Percentiles rank a stretch among this genome's conserved stretches.
phyloP scores from a whole-genome alignment of 1,140 invertebrate species.

The Agrilus planipennis region DNA sequence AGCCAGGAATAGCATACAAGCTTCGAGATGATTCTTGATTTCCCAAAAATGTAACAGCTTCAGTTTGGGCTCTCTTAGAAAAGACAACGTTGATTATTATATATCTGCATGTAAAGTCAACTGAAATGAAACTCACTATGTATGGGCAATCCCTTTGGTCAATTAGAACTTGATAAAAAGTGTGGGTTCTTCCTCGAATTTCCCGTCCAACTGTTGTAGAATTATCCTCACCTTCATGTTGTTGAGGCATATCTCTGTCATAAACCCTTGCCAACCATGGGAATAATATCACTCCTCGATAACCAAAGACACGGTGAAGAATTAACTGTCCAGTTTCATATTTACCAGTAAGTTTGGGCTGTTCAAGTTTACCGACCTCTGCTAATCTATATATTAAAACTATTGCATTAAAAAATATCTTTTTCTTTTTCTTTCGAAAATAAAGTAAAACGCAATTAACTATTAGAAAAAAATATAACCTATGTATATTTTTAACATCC shows the following conservation, averaged over 20 bases:
- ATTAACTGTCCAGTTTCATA: constrained; percentile 94
- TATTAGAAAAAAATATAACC: not conserved
- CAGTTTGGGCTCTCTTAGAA: constrained; percentile 83
- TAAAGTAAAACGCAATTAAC: not conserved
- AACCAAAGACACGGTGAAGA: constrained; percentile 89
- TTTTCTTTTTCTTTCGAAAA: not conserved
- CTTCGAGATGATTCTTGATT: constrained; percentile 89
- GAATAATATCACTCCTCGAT: constrained; percentile 89
- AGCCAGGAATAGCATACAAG: constrained; percentile 86
- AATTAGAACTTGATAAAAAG: constrained; percentile 95
- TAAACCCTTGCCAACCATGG: constrained; percentile 92
- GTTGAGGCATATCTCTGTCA: constrained; percentile 68
- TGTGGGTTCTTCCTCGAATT: constrained; percentile 80
- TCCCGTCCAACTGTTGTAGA: constrained; percentile 57
- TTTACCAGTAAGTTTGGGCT: constrained; percentile 74
- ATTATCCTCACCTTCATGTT: constrained; percentile 23
- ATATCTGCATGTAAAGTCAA: not conserved
- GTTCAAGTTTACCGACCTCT: constrained; percentile 70
- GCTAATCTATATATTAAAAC: constrained; percentile 43
- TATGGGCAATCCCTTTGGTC: constrained; percentile 92
- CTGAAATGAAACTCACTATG: constrained; percentile 51
- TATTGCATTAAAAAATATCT: not conserved
- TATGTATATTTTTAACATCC: not conserved
- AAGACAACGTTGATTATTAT: not conserved
- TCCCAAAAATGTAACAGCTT: constrained; percentile 94